These are phyloP conservation scores for Nomada fabriciana DNA, from an alignment of 2,888 invertebrate species.

Conservation along the genomic window DNA sequence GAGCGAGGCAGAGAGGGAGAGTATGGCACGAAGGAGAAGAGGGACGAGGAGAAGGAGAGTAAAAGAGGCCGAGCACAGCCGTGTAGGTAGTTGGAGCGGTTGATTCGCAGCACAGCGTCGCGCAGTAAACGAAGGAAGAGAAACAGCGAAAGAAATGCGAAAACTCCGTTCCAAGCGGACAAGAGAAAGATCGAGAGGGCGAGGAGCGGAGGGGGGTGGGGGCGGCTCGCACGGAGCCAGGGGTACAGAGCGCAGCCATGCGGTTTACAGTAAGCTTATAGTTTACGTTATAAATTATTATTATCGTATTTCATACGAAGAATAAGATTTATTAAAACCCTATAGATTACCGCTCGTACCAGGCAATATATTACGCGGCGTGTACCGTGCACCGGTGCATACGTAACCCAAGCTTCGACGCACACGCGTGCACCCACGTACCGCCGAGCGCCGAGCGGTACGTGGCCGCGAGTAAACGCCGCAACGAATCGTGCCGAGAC, in stretches of 20 bases:
- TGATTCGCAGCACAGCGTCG: slow-evolving; percentile 42
- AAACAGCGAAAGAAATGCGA: slow-evolving; percentile 39
- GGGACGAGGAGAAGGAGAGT: slow-evolving; percentile 28
- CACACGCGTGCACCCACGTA: slow-evolving; percentile 61
- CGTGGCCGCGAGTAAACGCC: slow-evolving; percentile 25
- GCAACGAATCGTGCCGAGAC: slow-evolving; percentile 32
- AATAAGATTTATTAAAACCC: slow-evolving; percentile 83
- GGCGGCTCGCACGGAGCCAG: slow-evolving; percentile 11
- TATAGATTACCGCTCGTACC: slow-evolving; percentile 78
- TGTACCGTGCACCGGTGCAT: slow-evolving; percentile 62
- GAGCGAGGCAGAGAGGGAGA: slow-evolving; percentile 4
- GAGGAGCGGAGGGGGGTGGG: slow-evolving; percentile 24
- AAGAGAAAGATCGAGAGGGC: not conserved
- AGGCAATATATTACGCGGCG: slow-evolving; percentile 73
- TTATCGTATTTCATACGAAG: slow-evolving; percentile 82
- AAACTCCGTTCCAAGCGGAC: slow-evolving; percentile 1
- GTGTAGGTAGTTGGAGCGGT: slow-evolving; percentile 62
- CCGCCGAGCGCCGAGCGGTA: not conserved
- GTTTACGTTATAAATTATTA: slow-evolving; percentile 83
- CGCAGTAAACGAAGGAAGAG: slow-evolving; percentile 36
- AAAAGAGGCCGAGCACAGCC: slow-evolving; percentile 41
- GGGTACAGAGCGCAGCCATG: slow-evolving; percentile 50
- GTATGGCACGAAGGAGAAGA: not conserved
- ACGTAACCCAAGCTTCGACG: slow-evolving; percentile 66
- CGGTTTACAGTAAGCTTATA: slow-evolving; percentile 79